Conservation (phyloP, 1,140 invertebrate species). For the Doryteuthis pealeii region DNA sequence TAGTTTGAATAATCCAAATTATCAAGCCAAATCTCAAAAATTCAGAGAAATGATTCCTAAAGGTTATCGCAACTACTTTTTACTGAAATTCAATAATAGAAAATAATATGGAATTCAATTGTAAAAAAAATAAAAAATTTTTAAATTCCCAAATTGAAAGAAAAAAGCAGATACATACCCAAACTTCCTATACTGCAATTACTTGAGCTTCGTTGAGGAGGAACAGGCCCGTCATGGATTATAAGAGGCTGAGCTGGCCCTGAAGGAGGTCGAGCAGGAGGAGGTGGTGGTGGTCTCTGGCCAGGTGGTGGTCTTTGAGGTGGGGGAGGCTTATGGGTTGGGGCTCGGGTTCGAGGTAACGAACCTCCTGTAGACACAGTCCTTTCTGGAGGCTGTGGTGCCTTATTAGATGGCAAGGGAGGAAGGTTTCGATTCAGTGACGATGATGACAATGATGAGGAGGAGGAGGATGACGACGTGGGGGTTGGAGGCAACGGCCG, state of each 20-base stretch:
- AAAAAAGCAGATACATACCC: constrained; percentile 6
- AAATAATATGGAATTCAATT: no score
- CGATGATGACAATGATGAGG: background rate
- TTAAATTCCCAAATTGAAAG: background rate
- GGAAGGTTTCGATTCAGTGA: background rate
- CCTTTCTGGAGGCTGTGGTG: constrained; percentile 4
- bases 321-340: background rate
- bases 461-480: background rate
- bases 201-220: background rate
- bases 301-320: background rate
- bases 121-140: background rate
- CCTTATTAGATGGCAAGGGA: background rate
- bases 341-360: background rate
- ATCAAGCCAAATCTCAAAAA: no score
- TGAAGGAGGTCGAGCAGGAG: background rate
- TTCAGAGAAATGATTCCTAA: no score
- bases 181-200: background rate
- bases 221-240: background rate
- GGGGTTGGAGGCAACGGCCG: background rate
- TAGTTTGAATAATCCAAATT: no score
- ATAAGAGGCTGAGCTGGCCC: background rate
- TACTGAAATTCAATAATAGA: no score
- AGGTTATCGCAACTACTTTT: no score
- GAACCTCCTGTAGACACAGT: background rate
- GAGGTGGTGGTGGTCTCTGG: constrained; percentile 1